A percentile compares a stretch with the other conserved stretches of the same genome.
Conservation (phyloP, 2,888 invertebrate species). For the Eupithecia subfuscata region DNA sequence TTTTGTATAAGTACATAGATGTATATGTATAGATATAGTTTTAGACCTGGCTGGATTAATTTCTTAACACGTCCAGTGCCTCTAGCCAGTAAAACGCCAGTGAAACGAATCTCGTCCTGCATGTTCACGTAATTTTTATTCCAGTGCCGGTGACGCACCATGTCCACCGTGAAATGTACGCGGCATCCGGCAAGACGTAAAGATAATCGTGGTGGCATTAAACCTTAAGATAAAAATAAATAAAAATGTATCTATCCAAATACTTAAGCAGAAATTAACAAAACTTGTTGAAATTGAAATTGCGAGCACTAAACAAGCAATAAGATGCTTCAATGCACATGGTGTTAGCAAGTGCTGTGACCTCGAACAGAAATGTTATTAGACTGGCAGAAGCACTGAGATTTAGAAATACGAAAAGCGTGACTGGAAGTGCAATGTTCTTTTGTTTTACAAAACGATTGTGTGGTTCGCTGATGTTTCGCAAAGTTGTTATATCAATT, state of each 20-base stretch:
- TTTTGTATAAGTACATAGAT: neutral
- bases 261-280: neutral
- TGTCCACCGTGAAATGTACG: no score
- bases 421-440: slow-evolving; percentile 39
- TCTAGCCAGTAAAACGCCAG: no score
- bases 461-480: slow-evolving; percentile 26
- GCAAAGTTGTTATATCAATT: slow-evolving; percentile 15
- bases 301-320: neutral
- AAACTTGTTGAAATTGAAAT: neutral
- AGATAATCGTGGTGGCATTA: no score
- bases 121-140: no score
- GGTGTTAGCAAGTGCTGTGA: slow-evolving; percentile 33
- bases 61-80: no score
- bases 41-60: no score
- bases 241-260: neutral
- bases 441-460: slow-evolving; percentile 20
- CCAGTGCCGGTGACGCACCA: no score
- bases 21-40: neutral
- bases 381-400: slow-evolving; percentile 23
- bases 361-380: slow-evolving; percentile 33
- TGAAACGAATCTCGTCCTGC: no score
- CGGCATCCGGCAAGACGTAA: no score
- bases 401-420: slow-evolving; percentile 43
- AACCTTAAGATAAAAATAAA: neutral
- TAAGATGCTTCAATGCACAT: slow-evolving; percentile 45